phyloP scores from a whole-genome alignment of 2,113 vertebrate genomes.

The Ctenodactylus gundi region DNA sequence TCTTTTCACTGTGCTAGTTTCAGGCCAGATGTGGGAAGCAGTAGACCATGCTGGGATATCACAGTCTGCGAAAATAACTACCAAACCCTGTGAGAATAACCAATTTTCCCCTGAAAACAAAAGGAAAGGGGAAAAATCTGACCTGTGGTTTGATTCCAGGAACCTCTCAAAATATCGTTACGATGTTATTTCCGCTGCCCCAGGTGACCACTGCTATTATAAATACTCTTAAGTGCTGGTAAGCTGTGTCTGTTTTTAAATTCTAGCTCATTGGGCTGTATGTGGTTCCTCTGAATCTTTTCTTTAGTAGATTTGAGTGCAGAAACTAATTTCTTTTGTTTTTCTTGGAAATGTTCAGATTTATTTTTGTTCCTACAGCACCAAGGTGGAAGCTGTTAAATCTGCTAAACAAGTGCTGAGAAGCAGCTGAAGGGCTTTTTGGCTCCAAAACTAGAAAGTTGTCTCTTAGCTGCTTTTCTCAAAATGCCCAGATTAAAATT shows the following conservation, averaged over 20 bases:
- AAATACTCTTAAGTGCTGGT: constrained; percentile 36
- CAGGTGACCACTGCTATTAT: constrained; percentile 60
- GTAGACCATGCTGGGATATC: background rate
- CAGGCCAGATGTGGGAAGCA: constrained; percentile 33
- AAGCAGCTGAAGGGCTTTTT: background rate
- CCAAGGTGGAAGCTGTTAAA: constrained; percentile 27
- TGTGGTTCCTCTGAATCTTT: constrained; percentile 62
- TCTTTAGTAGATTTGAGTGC: constrained; percentile 58
- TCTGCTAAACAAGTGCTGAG: constrained; percentile 13
- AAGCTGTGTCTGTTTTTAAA: constrained; percentile 44
- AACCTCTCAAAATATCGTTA: constrained; percentile 70
- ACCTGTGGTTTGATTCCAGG: constrained; percentile 78
- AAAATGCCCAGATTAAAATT: background rate
- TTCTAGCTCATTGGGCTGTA: constrained; percentile 1
- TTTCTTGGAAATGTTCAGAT: constrained; percentile 69
- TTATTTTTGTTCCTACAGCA: constrained; percentile 63
- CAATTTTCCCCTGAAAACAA: constrained; percentile 72
- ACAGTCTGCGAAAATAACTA: constrained; percentile 64
- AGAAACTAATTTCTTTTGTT: constrained; percentile 61
- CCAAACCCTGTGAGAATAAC: constrained; percentile 63
- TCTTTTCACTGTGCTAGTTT: background rate
- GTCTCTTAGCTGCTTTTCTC: constrained; percentile 24
- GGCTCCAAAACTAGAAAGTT: background rate
- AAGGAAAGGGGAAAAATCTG: constrained; percentile 70
- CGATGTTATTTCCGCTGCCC: constrained; percentile 63